Evolutionary conservation across 2,888 invertebrate species (phyloP).

Genomic region (Troides oblongomaculatus): DNA sequence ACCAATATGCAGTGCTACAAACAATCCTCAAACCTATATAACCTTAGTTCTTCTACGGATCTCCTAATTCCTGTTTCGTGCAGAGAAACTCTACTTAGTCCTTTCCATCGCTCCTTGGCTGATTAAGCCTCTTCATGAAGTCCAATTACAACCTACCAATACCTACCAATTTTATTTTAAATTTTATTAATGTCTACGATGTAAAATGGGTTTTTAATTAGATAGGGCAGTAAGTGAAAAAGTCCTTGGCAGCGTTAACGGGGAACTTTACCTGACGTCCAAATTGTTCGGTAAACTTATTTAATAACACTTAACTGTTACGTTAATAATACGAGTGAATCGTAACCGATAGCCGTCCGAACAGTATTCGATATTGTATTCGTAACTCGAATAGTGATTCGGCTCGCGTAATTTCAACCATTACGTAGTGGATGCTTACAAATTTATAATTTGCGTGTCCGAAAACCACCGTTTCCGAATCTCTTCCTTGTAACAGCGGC

Average conservation of each 20-base stretch:
- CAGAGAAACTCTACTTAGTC: too few relatives aligned
- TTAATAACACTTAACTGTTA: constrained; percentile 59
- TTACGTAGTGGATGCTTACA: constrained; percentile 53
- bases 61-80: too few relatives aligned
- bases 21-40: too few relatives aligned
- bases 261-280: constrained; percentile 61
- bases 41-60: too few relatives aligned
- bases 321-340: constrained; percentile 61
- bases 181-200: constrained; percentile 44
- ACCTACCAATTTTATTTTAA: not conserved
- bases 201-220: constrained; percentile 68
- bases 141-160: too few relatives aligned
- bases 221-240: constrained; percentile 59
- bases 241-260: constrained; percentile 55
- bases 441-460: constrained; percentile 62
- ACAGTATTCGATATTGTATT: constrained; percentile 63
- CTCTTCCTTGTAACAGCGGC: constrained; percentile 43
- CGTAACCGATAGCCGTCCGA: constrained; percentile 60
- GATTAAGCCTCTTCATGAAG: too few relatives aligned
- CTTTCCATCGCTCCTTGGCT: too few relatives aligned
- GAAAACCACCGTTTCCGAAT: constrained; percentile 44
- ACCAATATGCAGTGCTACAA: too few relatives aligned
- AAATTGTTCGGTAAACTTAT: constrained; percentile 61
- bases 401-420: constrained; percentile 66
- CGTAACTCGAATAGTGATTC: constrained; percentile 65